Percentiles rank a stretch among this genome's conserved stretches.
These are phyloP conservation scores for Brachylomia viminalis DNA, from an alignment of 2,888 invertebrate species.

Conservation along the genomic window DNA sequence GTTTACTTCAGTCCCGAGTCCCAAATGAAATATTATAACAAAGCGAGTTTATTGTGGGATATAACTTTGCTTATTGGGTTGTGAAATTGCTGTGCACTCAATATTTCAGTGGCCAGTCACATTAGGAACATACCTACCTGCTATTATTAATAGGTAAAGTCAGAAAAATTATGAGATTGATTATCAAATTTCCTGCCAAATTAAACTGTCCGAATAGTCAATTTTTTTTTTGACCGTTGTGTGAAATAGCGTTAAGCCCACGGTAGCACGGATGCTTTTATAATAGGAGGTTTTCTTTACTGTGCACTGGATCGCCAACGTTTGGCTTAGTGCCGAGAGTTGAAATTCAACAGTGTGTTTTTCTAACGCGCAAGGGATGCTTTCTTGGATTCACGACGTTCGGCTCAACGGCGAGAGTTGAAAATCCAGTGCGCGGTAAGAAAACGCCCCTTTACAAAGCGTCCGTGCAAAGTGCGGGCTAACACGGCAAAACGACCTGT, in stretches of 20 bases:
- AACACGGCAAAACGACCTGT: not conserved
- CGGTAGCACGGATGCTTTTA: not conserved
- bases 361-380: not conserved
- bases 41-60: not conserved
- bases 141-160: not conserved
- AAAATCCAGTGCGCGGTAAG: too few species aligned
- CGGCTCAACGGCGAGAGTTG: too few species aligned
- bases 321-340: not conserved
- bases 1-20: not conserved
- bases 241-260: not conserved
- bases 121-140: not conserved
- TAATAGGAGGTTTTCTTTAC: not conserved
- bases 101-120: not conserved
- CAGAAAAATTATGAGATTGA: not conserved
- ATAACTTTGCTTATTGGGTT: constrained; percentile 24
- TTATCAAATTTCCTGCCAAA: not conserved
- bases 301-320: not conserved
- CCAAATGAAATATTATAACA: constrained; percentile 7
- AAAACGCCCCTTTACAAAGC: too few species aligned
- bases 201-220: not conserved
- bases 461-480: not conserved
- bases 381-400: not conserved
- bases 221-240: not conserved
- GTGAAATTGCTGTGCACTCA: not conserved
- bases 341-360: not conserved